Conservation (phyloP, 2,797 vertebrate genomes). For the Eulemur albifrons region DNA sequence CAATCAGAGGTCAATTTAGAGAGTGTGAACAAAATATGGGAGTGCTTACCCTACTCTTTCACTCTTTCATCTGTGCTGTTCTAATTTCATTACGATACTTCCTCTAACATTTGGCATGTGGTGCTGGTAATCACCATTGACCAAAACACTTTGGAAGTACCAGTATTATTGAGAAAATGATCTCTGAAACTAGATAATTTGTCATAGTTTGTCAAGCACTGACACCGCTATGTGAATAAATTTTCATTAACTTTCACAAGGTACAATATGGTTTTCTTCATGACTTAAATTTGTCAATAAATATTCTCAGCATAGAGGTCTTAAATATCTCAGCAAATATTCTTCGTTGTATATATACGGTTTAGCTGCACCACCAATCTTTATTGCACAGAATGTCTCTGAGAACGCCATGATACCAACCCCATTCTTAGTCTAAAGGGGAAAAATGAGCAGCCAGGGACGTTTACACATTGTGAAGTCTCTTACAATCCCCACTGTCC, state of each 20-base stretch:
- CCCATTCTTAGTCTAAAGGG: neutral
- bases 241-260: neutral
- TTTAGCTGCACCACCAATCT: neutral
- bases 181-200: neutral
- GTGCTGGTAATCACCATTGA: neutral
- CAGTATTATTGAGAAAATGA: neutral
- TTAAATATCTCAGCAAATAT: neutral
- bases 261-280: neutral
- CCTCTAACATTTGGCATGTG: neutral
- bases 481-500: neutral
- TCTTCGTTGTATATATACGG: rapidly evolving
- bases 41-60: neutral
- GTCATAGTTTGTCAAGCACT: neutral
- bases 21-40: neutral
- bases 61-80: neutral
- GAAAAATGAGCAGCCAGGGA: too few species aligned
- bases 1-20: neutral
- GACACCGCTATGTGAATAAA: neutral
- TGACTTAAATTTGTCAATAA: neutral
- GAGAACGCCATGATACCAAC: neutral
- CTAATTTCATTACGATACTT: neutral
- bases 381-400: neutral
- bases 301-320: neutral
- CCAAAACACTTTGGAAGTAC: neutral
- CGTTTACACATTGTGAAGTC: neutral